These are phyloP conservation scores for Nemotelus nigrinus DNA, from an alignment of 2,888 invertebrate species.

Conservation along the genomic window DNA sequence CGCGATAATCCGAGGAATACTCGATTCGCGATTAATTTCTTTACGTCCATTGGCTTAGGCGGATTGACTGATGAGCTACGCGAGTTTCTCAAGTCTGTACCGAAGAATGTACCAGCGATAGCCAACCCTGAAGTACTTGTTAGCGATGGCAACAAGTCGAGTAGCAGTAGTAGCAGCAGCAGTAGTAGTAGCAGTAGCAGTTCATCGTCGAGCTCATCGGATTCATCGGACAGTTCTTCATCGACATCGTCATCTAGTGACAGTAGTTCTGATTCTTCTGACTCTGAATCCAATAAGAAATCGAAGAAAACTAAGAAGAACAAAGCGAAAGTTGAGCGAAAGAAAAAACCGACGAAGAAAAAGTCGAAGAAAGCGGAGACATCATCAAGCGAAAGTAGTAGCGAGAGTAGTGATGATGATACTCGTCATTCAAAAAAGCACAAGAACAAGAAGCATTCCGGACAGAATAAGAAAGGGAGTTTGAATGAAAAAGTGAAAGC, in stretches of 20 bases:
- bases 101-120: conserved; percentile 59
- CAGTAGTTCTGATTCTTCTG: conserved; percentile 49
- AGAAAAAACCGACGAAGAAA: conserved; percentile 28
- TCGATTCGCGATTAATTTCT: conserved; percentile 97
- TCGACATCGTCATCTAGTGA: conserved; percentile 51
- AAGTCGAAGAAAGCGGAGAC: conserved; percentile 29
- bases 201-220: conserved; percentile 47
- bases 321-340: neutral
- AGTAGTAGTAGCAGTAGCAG: conserved; percentile 52
- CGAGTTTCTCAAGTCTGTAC: conserved; percentile 79
- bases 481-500: neutral
- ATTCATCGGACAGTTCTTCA: conserved; percentile 49
- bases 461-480: neutral
- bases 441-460: conserved; percentile 17
- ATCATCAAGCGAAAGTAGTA: conserved; percentile 12
- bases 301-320: conserved; percentile 20
- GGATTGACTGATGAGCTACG: conserved; percentile 93
- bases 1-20: conserved; percentile 96
- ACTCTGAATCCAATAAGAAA: neutral
- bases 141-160: conserved; percentile 52
- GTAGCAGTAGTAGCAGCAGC: conserved; percentile 51
- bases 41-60: conserved; percentile 95
- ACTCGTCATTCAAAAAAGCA: conserved; percentile 2
- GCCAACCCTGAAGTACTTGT: conserved; percentile 62
- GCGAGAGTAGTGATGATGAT: conserved; percentile 15